Evolutionary conservation across 2,888 invertebrate species (phyloP).

Genomic region (Encarsia formosa): DNA sequence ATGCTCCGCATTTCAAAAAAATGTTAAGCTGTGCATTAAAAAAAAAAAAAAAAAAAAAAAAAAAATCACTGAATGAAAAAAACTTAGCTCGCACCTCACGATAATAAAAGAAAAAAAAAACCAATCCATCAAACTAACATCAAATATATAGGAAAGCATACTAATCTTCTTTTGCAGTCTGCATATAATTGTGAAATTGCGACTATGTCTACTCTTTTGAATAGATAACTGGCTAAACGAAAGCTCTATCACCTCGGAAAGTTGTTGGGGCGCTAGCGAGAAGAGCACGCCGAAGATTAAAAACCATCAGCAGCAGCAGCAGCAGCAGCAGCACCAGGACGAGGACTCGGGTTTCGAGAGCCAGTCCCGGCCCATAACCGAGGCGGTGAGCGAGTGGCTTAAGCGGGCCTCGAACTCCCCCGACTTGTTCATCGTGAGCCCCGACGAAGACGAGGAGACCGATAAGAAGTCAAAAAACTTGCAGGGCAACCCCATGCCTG

Average conservation of each 20-base stretch:
- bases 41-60: too few relatives aligned
- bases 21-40: too few relatives aligned
- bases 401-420: constrained; percentile 47
- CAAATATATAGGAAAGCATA: constrained; percentile 9
- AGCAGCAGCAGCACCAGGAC: constrained; percentile 28
- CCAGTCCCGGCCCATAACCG: constrained; percentile 54
- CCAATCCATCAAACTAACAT: constrained; percentile 19
- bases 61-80: too few relatives aligned
- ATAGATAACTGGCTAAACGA: constrained; percentile 24
- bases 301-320: background rate
- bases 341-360: constrained; percentile 45
- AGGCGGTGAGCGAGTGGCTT: constrained; percentile 61
- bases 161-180: constrained; percentile 26
- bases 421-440: constrained; percentile 42
- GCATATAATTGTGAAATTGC: constrained; percentile 26
- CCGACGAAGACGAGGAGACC: constrained; percentile 32
- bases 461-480: constrained; percentile 54
- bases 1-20: too few relatives aligned
- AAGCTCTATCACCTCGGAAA: constrained; percentile 17
- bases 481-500: constrained; percentile 57
- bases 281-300: constrained; percentile 2
- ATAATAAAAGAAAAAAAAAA: background rate
- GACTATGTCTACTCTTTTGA: constrained; percentile 27
- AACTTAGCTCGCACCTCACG: too few relatives aligned
- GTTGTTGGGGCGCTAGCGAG: constrained; percentile 11